Evolutionary conservation across 2,113 vertebrate genomes (phyloP).

Genomic region (rat (Rattus norvegicus)): DNA sequence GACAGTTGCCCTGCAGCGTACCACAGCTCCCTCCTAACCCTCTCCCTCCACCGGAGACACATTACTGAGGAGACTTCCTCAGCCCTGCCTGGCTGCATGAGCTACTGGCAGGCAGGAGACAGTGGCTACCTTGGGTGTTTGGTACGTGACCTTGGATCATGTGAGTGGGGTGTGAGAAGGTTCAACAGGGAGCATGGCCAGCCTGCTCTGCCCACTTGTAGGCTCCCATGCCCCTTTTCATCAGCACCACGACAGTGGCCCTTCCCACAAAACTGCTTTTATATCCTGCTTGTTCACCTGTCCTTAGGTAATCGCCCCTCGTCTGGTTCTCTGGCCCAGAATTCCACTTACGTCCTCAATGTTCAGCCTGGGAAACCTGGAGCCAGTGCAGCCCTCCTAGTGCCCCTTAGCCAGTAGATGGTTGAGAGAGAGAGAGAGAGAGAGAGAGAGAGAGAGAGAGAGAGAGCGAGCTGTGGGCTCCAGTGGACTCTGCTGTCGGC

Average conservation of each 20-base stretch:
- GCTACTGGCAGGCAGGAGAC: background rate
- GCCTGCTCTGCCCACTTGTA: background rate
- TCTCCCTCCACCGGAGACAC: too few species aligned
- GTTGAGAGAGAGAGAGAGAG: background rate
- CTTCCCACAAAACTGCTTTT: background rate
- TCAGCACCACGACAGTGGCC: background rate
- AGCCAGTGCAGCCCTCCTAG: background rate
- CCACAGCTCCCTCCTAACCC: background rate
- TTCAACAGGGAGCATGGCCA: too few species aligned
- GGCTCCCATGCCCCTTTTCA: background rate
- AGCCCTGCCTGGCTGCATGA: background rate
- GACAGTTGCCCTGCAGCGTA: fast-evolving
- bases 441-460: too few species aligned
- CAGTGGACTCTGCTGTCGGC: background rate
- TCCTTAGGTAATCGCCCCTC: background rate
- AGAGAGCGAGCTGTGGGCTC: too few species aligned
- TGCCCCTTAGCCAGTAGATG: too few species aligned
- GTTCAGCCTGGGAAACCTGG: background rate
- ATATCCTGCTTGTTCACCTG: background rate
- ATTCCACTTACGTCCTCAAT: background rate
- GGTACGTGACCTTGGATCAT: background rate
- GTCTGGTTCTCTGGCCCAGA: background rate
- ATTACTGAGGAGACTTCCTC: background rate
- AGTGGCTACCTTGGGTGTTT: background rate
- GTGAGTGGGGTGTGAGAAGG: background rate